Percentiles rank a stretch among this genome's conserved stretches.
phyloP scores from a whole-genome alignment of 2,888 invertebrate genomes.

The Synergus itoensis region DNA sequence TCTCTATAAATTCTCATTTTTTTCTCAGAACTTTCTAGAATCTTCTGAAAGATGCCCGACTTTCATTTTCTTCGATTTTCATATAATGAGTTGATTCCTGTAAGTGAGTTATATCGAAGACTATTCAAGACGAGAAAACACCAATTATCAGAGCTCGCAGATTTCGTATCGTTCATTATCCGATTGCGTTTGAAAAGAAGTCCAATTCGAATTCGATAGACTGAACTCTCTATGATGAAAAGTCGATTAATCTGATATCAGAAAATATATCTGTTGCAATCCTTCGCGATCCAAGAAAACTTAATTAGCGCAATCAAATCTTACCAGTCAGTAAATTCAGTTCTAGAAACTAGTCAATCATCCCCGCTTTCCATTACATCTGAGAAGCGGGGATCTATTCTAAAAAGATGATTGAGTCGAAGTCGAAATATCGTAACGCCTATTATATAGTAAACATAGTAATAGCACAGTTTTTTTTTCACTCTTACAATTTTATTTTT shows the following conservation, averaged over 20 bases:
- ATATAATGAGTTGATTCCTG: neutral
- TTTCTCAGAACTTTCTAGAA: neutral
- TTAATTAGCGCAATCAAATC: constrained; percentile 19
- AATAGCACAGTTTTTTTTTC: too few species aligned
- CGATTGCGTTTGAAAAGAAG: neutral
- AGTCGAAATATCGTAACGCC: too few species aligned
- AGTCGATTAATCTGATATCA: constrained; percentile 16
- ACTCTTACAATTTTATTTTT: too few species aligned
- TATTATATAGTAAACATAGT: too few species aligned
- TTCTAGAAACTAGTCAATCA: too few species aligned
- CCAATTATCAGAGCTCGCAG: neutral
- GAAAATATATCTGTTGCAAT: constrained; percentile 10
- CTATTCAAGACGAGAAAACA: neutral
- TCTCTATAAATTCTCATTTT: too few species aligned
- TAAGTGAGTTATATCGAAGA: neutral
- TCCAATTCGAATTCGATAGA: constrained; percentile 11
- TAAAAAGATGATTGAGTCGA: too few species aligned
- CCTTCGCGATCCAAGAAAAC: neutral
- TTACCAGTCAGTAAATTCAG: neutral
- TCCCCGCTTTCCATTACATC: too few species aligned
- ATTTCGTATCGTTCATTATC: constrained; percentile 31
- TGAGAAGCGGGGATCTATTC: too few species aligned
- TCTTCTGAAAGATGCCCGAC: constrained; percentile 21
- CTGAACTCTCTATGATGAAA: neutral
- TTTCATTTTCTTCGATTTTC: too few species aligned